Conservation (phyloP, 2,888 invertebrate species). For the Subacronicta megacephala region DNA sequence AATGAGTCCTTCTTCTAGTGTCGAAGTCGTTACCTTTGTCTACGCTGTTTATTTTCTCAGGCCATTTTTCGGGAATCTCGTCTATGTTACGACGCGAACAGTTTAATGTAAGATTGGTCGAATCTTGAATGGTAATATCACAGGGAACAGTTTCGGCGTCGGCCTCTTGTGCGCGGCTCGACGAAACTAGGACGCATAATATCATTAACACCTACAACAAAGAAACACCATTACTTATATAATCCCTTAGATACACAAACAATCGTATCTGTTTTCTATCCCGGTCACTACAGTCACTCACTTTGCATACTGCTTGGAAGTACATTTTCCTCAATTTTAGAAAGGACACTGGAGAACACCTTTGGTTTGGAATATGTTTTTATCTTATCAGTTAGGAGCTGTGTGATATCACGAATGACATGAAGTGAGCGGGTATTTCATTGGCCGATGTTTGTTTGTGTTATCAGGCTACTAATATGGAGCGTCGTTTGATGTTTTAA, state of each 20-base stretch:
- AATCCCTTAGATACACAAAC: conserved; percentile 62
- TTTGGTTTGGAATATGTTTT: conserved; percentile 72
- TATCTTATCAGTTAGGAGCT: conserved; percentile 83
- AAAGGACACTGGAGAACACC: conserved; percentile 80
- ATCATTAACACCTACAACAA: conserved; percentile 87
- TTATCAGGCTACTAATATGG: conserved; percentile 77
- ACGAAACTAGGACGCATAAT: conserved; percentile 78
- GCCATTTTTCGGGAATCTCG: conserved; percentile 76
- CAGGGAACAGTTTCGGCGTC: conserved; percentile 69
- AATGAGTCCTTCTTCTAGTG: conserved; percentile 31
- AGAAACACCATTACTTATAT: conserved; percentile 77
- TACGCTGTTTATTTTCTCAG: conserved; percentile 72
- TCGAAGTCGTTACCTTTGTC: conserved; percentile 74
- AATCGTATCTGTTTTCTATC: conserved; percentile 50
- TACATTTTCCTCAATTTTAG: conserved; percentile 81
- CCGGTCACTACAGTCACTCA: conserved; percentile 71
- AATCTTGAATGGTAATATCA: conserved; percentile 75
- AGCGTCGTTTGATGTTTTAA: conserved; percentile 73
- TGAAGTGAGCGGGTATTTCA: conserved; percentile 75
- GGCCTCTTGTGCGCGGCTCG: conserved; percentile 66
- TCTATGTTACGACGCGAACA: conserved; percentile 80
- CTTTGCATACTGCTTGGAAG: conserved; percentile 70
- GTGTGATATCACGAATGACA: conserved; percentile 81
- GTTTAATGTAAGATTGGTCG: conserved; percentile 77
- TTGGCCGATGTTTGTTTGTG: conserved; percentile 79